Percentiles rank a stretch among this genome's conserved stretches.
Evolutionary conservation across 2,888 invertebrate species (phyloP).

Genomic region (Oligia latruncula): DNA sequence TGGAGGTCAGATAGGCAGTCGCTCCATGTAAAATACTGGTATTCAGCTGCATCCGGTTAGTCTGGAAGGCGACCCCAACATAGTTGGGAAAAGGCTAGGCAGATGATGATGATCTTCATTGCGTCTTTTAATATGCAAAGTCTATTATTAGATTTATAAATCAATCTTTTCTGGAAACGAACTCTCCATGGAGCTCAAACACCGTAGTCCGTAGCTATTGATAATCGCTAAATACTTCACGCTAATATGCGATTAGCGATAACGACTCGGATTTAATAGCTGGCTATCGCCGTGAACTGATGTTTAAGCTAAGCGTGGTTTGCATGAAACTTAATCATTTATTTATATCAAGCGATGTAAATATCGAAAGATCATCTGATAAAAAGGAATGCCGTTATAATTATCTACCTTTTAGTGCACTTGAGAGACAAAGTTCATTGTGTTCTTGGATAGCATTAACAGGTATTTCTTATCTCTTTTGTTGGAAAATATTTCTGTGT

Average conservation of each 20-base stretch:
- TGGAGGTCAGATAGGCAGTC: too few species aligned
- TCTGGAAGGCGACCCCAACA: too few species aligned
- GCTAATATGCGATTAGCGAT: constrained; percentile 49
- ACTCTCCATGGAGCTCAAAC: constrained; percentile 1
- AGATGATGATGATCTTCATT: too few species aligned
- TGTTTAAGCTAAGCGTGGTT: background rate
- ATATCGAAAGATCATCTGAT: constrained; percentile 9
- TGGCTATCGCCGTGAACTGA: background rate
- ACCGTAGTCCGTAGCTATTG: constrained; percentile 32
- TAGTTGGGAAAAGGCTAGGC: too few species aligned
- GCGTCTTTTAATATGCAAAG: too few species aligned
- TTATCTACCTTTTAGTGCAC: background rate
- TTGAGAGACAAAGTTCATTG: background rate
- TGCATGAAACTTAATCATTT: background rate
- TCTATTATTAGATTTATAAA: background rate
- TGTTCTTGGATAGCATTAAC: background rate
- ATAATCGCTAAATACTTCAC: constrained; percentile 44
- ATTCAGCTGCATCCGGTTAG: too few species aligned
- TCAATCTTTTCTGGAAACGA: background rate
- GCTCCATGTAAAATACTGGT: too few species aligned
- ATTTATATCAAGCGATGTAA: background rate
- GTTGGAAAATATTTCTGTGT: background rate
- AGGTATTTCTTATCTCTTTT: background rate
- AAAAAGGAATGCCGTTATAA: background rate
- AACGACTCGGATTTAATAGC: constrained; percentile 11